These are phyloP conservation scores for Drosophila erecta DNA, from an alignment of 1,140 invertebrate genomes.

Conservation along the genomic window DNA sequence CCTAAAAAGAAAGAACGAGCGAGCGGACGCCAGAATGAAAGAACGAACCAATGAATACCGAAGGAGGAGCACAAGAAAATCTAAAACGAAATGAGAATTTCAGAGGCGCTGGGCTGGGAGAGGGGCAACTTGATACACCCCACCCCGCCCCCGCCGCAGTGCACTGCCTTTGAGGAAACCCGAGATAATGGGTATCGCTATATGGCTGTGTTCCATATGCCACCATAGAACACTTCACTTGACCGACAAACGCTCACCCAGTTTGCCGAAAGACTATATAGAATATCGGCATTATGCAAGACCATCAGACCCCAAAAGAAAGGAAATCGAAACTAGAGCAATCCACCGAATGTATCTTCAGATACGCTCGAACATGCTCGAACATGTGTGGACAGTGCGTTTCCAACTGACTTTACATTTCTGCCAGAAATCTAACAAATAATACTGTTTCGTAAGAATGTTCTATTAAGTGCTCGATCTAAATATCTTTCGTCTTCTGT, in stretches of 20 bases:
- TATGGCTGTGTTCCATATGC: background rate
- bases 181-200: constrained; percentile 42
- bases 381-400: too few relatives aligned
- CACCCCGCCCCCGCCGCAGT: background rate
- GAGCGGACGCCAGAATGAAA: constrained; percentile 26
- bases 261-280: constrained; percentile 25
- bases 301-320: constrained; percentile 1
- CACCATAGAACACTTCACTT: constrained; percentile 40
- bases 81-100: constrained; percentile 52
- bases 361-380: background rate
- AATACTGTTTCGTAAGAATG: too few relatives aligned
- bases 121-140: constrained; percentile 61
- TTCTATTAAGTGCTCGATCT: too few relatives aligned
- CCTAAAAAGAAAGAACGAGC: constrained; percentile 54
- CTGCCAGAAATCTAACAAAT: too few relatives aligned
- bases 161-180: constrained; percentile 25
- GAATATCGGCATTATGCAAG: constrained; percentile 47
- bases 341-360: constrained; percentile 26
- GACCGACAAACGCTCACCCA: constrained; percentile 55
- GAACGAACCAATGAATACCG: constrained; percentile 11
- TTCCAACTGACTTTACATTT: too few relatives aligned
- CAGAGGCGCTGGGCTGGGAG: constrained; percentile 11
- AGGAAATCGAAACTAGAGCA: constrained; percentile 34
- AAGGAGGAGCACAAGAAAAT: constrained; percentile 43
- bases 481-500: background rate